Percentiles rank a stretch among this genome's conserved stretches.
Evolutionary conservation across 1,140 invertebrate genomes (phyloP).

Genomic region (Pinna nobilis): DNA sequence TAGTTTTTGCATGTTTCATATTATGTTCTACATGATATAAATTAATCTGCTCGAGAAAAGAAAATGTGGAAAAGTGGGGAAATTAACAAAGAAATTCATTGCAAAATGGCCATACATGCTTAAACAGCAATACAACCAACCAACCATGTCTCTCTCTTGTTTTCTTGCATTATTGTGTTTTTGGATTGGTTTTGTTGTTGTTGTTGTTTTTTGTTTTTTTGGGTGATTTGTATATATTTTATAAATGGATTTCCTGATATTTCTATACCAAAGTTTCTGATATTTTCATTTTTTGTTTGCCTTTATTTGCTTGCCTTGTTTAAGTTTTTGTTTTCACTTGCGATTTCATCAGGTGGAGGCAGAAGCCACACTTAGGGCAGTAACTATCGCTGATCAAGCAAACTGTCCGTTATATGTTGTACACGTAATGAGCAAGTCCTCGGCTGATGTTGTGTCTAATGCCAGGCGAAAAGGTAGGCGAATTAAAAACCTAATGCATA

Average conservation of each 20-base stretch:
- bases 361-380: slow-evolving; percentile 96
- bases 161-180: background rate
- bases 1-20: too few relatives aligned
- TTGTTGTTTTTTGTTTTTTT: background rate
- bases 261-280: background rate
- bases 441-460: slow-evolving; percentile 85
- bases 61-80: too few relatives aligned
- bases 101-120: too few relatives aligned
- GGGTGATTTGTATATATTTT: background rate
- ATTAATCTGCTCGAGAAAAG: too few relatives aligned
- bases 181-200: background rate
- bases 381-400: slow-evolving; percentile 92
- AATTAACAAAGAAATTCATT: too few relatives aligned
- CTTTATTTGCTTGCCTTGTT: slow-evolving; percentile 1
- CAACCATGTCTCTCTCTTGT: too few relatives aligned
- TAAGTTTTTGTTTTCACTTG: slow-evolving; percentile 10
- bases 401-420: slow-evolving; percentile 95
- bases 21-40: too few relatives aligned
- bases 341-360: slow-evolving; percentile 85
- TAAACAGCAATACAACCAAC: too few relatives aligned
- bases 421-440: slow-evolving; percentile 96
- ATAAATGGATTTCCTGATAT: background rate
- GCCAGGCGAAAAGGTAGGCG: slow-evolving; percentile 81
- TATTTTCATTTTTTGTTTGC: background rate
- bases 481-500: too few relatives aligned